Evolutionary conservation across 2,113 vertebrate species (phyloP).

Genomic region (Aegypius monachus): DNA sequence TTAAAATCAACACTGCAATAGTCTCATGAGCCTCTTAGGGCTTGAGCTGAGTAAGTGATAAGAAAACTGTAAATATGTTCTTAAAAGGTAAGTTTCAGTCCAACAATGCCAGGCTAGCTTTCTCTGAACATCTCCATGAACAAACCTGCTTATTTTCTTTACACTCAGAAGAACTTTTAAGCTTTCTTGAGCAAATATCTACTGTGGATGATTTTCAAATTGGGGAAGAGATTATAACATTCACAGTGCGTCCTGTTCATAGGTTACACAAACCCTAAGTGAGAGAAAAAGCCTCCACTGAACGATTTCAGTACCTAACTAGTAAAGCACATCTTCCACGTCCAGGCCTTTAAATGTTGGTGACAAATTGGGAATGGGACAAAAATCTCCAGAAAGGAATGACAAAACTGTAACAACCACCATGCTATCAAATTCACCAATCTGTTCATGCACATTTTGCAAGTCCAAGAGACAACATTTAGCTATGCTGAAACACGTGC

Average conservation of each 20-base stretch:
- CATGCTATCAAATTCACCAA: rapidly evolving
- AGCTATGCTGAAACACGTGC: not conserved
- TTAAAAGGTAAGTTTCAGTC: not conserved
- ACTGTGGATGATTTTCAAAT: not conserved
- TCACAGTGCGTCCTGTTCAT: not conserved
- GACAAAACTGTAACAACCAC: not conserved
- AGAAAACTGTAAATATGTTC: not conserved
- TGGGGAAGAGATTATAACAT: not conserved
- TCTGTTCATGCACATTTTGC: not conserved
- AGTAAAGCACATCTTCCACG: not conserved
- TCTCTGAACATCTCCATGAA: not conserved
- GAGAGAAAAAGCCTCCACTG: not conserved
- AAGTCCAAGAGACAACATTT: not conserved
- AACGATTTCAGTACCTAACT: not conserved
- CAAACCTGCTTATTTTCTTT: not conserved
- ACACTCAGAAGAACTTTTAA: not conserved
- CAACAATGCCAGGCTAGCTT: not conserved
- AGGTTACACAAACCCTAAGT: not conserved
- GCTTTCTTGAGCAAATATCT: not conserved
- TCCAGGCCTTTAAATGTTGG: not conserved
- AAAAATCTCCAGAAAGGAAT: not conserved
- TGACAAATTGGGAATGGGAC: not conserved
- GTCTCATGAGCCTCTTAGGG: not conserved
- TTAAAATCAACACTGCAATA: not conserved
- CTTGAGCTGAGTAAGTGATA: not conserved